Percentiles rank a stretch among this genome's conserved stretches.
phyloP scores from a whole-genome alignment of 2,888 invertebrate species.

The Galerucella calmariensis region DNA sequence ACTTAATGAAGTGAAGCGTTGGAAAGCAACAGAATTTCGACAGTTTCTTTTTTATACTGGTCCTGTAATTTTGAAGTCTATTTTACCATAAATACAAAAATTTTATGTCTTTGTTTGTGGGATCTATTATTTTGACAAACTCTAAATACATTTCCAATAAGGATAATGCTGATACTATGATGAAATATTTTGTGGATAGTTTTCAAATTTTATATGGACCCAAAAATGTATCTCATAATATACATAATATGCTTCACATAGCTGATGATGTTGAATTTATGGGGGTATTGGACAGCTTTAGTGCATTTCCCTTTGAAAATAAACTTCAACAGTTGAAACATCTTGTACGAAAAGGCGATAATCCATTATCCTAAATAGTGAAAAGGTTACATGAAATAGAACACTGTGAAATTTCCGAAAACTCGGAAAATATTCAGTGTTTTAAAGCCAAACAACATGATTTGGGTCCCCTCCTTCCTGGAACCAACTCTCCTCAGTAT shows the following conservation, averaged over 20 bases:
- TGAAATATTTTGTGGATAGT: constrained; percentile 44
- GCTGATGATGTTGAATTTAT: constrained; percentile 40
- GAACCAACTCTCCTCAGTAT: not conserved
- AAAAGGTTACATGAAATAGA: constrained; percentile 23
- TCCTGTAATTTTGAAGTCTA: constrained; percentile 26
- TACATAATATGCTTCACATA: constrained; percentile 49
- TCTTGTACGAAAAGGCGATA: constrained; percentile 28
- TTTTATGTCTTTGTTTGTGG: constrained; percentile 46
- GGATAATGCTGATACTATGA: constrained; percentile 29
- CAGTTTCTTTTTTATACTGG: constrained; percentile 29
- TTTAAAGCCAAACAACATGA: constrained; percentile 21
- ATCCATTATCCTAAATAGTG: constrained; percentile 30
- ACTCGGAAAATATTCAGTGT: constrained; percentile 3
- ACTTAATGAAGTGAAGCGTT: no score
- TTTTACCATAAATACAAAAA: constrained; percentile 21
- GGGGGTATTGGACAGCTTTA: constrained; percentile 27
- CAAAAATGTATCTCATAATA: constrained; percentile 43
- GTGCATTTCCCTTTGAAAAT: constrained; percentile 42
- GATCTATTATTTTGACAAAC: constrained; percentile 36
- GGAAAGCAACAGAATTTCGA: constrained; percentile 20
- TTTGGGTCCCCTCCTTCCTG: constrained; percentile 14
- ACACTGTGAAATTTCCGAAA: constrained; percentile 16
- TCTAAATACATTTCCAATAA: constrained; percentile 8
- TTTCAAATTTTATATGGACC: constrained; percentile 44
- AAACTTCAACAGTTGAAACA: not conserved